Conservation (phyloP, 1,140 invertebrate species). For the Oryzaephilus surinamensis region DNA sequence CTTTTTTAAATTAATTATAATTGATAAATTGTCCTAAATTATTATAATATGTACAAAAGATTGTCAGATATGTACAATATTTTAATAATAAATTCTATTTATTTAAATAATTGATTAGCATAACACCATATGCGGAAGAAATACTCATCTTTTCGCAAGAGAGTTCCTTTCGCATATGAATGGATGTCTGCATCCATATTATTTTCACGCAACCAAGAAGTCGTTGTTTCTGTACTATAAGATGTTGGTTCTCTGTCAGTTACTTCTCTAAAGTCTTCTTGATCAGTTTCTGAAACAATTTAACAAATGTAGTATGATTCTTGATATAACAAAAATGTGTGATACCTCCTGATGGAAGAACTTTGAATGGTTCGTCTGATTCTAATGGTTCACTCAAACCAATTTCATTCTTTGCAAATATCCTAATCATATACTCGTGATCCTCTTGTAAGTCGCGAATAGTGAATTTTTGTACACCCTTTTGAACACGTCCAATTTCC, state of each 20-base stretch:
- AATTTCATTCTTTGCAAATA: slow-evolving; percentile 90
- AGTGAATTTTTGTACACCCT: slow-evolving; percentile 70
- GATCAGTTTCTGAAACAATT: slow-evolving; percentile 34
- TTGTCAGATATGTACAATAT: slow-evolving; percentile 11
- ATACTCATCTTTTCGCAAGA: slow-evolving; percentile 79
- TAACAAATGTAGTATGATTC: slow-evolving; percentile 3
- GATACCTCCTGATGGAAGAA: slow-evolving; percentile 69
- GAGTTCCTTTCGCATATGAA: slow-evolving; percentile 70
- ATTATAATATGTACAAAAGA: neutral
- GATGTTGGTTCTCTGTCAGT: slow-evolving; percentile 57
- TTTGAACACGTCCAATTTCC: slow-evolving; percentile 79
- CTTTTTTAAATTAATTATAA: neutral
- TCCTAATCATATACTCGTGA: slow-evolving; percentile 80
- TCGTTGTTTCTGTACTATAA: slow-evolving; percentile 84
- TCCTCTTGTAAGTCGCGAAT: slow-evolving; percentile 80
- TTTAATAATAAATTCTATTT: slow-evolving; percentile 26
- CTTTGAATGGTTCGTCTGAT: slow-evolving; percentile 83
- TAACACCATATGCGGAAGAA: slow-evolving; percentile 90
- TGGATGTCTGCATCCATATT: slow-evolving; percentile 89
- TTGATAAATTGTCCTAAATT: neutral
- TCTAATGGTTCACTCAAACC: slow-evolving; percentile 89
- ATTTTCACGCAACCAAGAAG: slow-evolving; percentile 81
- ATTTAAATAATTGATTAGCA: slow-evolving; percentile 70
- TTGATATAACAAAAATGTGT: neutral
- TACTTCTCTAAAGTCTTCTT: slow-evolving; percentile 46